A percentile compares a stretch with the other conserved stretches of the same genome.
Conservation (phyloP, 2,113 vertebrate genomes). For the Hipposideros armiger region DNA sequence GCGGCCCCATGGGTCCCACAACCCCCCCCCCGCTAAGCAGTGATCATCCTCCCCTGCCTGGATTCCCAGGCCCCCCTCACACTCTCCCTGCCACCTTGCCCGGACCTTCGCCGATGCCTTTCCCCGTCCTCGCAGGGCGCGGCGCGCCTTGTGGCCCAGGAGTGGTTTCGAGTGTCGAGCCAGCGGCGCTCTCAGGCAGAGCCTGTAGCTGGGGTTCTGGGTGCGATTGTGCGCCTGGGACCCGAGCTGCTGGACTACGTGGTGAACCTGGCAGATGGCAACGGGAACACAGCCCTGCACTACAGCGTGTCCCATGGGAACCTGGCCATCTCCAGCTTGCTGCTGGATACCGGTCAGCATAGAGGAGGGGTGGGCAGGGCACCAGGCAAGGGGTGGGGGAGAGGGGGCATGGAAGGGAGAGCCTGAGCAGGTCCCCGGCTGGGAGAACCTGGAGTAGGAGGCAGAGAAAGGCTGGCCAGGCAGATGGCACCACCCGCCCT, state of each 20-base stretch:
- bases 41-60: neutral
- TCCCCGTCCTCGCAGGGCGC: conserved; percentile 70
- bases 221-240: conserved; percentile 91
- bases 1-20: neutral
- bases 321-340: conserved; percentile 92
- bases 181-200: conserved; percentile 90
- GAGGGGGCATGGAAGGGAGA: neutral
- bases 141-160: conserved; percentile 91
- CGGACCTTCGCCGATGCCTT: neutral
- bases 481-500: neutral
- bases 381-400: neutral
- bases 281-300: conserved; percentile 97
- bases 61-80: neutral
- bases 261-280: conserved; percentile 95
- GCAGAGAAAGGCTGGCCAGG: neutral
- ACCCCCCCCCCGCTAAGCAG: neutral
- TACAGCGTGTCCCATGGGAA: conserved; percentile 99
- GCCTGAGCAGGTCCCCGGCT: neutral
- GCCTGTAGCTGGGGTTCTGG: conserved; percentile 91
- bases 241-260: conserved; percentile 90
- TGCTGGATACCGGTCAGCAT: conserved; percentile 94
- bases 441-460: neutral
- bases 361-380: neutral
- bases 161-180: conserved; percentile 97
- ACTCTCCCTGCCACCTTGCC: fast-evolving